phyloP scores from a whole-genome alignment of 2,888 invertebrate genomes.

The Spilosoma lubricipeda region DNA sequence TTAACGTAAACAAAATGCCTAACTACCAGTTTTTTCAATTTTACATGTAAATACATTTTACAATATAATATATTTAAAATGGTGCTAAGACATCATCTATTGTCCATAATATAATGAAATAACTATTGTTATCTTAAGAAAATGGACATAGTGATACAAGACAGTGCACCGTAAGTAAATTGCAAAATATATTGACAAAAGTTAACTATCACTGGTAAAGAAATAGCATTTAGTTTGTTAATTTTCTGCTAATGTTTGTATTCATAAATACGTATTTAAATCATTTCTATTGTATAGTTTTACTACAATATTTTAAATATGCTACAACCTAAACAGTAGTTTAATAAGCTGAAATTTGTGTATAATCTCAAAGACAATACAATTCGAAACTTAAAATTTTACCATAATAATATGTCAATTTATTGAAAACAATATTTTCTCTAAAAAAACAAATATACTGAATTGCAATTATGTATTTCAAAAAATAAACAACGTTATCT shows the following conservation, averaged over 20 bases:
- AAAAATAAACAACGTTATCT: not conserved
- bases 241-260: not conserved
- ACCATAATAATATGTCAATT: not conserved
- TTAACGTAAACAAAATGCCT: not conserved
- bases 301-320: not conserved
- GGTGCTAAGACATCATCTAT: not conserved
- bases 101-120: not conserved
- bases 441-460: not conserved
- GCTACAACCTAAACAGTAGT: not conserved
- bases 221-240: not conserved
- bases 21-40: not conserved
- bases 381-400: not conserved
- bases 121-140: not conserved
- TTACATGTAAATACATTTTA: not conserved
- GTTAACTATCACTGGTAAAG: not conserved
- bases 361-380: not conserved
- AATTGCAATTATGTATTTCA: not conserved
- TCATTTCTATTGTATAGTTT: not conserved
- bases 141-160: not conserved
- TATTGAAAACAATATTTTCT: not conserved
- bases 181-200: not conserved
- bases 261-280: not conserved
- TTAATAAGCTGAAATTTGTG: not conserved
- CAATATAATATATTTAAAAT: not conserved
- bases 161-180: not conserved